Evolutionary conservation across 2,797 vertebrate species (phyloP), one percentile per base, ranked within the genome.

Genomic region (Phataginus tetradactyla): DNA sequence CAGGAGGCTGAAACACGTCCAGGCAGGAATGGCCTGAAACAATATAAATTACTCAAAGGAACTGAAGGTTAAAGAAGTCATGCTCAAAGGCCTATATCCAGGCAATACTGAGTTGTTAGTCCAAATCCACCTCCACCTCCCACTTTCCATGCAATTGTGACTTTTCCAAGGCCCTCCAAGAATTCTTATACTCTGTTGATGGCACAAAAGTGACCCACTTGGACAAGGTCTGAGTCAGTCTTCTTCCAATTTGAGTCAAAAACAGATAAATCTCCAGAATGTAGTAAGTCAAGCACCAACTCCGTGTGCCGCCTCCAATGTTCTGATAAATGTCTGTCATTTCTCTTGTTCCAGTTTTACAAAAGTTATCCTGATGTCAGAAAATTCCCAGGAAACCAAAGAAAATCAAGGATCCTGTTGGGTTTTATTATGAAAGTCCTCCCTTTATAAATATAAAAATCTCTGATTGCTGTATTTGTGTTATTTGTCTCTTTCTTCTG

Each of bases 401-500:
- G 4, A 93, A 95, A 93, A 69, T 72, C 29, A 95, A 95, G 32
- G 27, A 66, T 90, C 18, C 61, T 86, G 32, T 3, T 74, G 34
- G 55, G 29, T 63, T 96, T 95, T 63, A 93, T 90, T 64, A 88
- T 12, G 18, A 86, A 88, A 34, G 15, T 20, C 18, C 42, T 87
- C 55, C n/a, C 49, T 71, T 61, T 39, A 90, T 27, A 86, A 91
- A 91, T 61, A 83, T 13, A 79, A 92, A 86, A 91, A 86, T 74
- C 18, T 55, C 64, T 80, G 69, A 88, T 17, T 78, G 25, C 37
- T 75, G 1, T 61, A 81, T 86, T 90, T 18, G 0, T 79, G 53
- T 61, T 45, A 45, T 45, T 45, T 91, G 49, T 63, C 37, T 80
- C 61, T 95, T 92, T 92, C 55, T 84, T 39, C 37, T 91, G 59